Evolutionary conservation across 2,888 invertebrate species (phyloP).

Genomic region (Hyposoter dolosus): DNA sequence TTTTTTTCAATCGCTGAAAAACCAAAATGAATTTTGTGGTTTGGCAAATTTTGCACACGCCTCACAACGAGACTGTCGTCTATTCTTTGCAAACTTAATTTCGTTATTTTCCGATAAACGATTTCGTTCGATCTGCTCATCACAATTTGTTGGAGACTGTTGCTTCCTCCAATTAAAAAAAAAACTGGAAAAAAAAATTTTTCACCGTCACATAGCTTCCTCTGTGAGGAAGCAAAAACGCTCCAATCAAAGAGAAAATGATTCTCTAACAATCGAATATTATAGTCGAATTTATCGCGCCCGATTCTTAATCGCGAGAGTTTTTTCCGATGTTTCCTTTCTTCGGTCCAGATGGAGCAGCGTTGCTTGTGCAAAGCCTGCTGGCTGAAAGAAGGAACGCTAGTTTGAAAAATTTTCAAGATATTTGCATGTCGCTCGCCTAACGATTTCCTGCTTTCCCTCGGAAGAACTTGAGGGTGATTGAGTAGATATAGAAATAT

Average conservation of each 20-base stretch:
- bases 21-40: background rate
- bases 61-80: background rate
- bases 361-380: constrained; percentile 6
- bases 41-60: background rate
- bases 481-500: constrained; percentile 18
- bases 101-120: background rate
- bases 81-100: background rate
- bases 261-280: constrained; percentile 51
- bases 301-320: constrained; percentile 41
- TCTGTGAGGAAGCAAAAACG: too few species aligned
- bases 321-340: constrained; percentile 58
- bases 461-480: constrained; percentile 19
- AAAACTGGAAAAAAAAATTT: too few species aligned
- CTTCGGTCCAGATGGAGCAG: constrained; percentile 54
- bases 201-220: too few species aligned
- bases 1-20: background rate
- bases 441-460: constrained; percentile 81
- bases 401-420: constrained; percentile 79
- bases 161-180: background rate
- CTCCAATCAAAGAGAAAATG: constrained; percentile 21
- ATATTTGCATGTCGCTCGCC: constrained; percentile 82
- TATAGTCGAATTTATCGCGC: constrained; percentile 53
- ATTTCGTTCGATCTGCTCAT: background rate
- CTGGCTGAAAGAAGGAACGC: constrained; percentile 72
- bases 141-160: background rate